These are phyloP conservation scores for Volucella inflata DNA, from an alignment of 2,888 invertebrate species.

Conservation along the genomic window DNA sequence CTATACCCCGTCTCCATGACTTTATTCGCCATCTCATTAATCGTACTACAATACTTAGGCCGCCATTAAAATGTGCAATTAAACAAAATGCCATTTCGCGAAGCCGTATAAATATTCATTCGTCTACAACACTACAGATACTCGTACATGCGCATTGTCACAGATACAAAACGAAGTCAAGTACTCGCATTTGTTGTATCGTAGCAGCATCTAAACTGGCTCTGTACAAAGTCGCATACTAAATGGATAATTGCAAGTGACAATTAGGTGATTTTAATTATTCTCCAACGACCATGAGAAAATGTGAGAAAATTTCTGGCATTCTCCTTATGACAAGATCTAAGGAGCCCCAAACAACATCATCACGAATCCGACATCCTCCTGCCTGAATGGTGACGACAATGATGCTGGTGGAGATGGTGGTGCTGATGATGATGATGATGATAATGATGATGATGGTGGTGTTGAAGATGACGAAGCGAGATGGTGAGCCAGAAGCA, in stretches of 20 bases:
- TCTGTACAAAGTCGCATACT: neutral
- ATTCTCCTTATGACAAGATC: conserved; percentile 68
- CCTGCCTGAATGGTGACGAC: conserved; percentile 15
- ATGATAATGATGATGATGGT: conserved; percentile 2
- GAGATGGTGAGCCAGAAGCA: conserved; percentile 48
- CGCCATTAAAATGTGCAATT: conserved; percentile 70
- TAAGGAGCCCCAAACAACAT: conserved; percentile 65
- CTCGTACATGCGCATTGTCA: neutral
- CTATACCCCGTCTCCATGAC: conserved; percentile 69
- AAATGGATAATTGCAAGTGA: conserved; percentile 75
- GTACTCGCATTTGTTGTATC: too few relatives aligned
- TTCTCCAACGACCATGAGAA: conserved; percentile 71
- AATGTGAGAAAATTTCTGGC: conserved; percentile 74
- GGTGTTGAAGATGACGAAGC: conserved; percentile 55
- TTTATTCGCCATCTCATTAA: conserved; percentile 50
- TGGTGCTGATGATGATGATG: conserved; percentile 38
- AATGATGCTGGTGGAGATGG: conserved; percentile 8
- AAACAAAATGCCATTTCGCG: conserved; percentile 69
- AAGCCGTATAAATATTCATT: conserved; percentile 66
- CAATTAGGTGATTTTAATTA: conserved; percentile 76
- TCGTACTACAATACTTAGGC: conserved; percentile 45
- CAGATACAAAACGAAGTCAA: neutral
- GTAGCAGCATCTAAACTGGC: conserved; percentile 10
- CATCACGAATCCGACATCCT: conserved; percentile 17
- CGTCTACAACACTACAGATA: neutral